Evolutionary conservation across 2,888 invertebrate species (phyloP).

Genomic region (Chesias legatella): DNA sequence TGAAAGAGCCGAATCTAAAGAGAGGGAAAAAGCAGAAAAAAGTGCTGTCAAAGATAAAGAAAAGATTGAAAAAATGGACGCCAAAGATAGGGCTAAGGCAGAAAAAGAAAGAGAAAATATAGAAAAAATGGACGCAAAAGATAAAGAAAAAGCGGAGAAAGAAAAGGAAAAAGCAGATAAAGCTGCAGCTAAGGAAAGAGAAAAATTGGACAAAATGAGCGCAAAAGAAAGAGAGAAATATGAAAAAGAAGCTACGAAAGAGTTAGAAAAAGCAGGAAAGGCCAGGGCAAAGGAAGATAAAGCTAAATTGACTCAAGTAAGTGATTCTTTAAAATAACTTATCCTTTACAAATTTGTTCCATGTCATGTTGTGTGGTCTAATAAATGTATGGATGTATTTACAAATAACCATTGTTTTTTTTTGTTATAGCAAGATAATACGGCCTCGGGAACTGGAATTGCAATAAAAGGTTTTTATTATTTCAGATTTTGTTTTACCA

Average conservation of each 20-base stretch:
- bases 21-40: constrained; percentile 4
- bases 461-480: constrained; percentile 31
- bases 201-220: constrained; percentile 7
- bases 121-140: constrained; percentile 14
- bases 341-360: too few relatives aligned
- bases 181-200: too few relatives aligned
- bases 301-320: too few relatives aligned
- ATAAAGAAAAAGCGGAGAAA: constrained; percentile 4
- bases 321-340: constrained; percentile 4
- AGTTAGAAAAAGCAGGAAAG: constrained; percentile 13
- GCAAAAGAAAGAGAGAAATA: constrained; percentile 17
- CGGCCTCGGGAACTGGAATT: constrained; percentile 29
- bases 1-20: constrained; percentile 7
- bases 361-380: too few relatives aligned
- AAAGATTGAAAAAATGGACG: constrained; percentile 7
- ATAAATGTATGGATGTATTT: too few relatives aligned
- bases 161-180: not conserved
- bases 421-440: constrained; percentile 21
- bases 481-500: not conserved
- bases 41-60: constrained; percentile 14
- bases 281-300: constrained; percentile 12
- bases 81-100: constrained; percentile 7
- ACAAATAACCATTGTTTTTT: too few relatives aligned
- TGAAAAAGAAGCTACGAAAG: constrained; percentile 10
- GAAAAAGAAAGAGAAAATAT: constrained; percentile 12